phyloP scores from a whole-genome alignment of 2,113 vertebrate species.

The Phrynosoma platyrhinos region DNA sequence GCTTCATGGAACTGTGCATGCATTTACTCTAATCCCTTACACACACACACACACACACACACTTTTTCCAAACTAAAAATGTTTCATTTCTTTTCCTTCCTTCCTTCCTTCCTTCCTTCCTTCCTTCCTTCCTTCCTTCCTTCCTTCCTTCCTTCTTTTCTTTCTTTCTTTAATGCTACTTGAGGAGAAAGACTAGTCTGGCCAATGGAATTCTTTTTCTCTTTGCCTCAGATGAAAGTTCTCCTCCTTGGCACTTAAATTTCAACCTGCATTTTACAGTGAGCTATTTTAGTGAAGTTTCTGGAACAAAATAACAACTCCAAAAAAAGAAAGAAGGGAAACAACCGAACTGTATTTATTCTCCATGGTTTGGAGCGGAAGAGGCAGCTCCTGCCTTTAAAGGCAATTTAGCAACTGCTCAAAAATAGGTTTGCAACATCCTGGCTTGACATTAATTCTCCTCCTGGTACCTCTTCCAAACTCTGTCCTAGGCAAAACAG shows the following conservation, averaged over 20 bases:
- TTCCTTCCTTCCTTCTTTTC: background rate
- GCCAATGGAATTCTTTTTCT: background rate
- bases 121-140: too few species aligned
- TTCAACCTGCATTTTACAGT: slow-evolving; percentile 27
- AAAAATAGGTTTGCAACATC: background rate
- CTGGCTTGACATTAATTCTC: background rate
- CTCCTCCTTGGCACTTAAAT: background rate
- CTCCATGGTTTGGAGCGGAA: background rate
- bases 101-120: too few species aligned
- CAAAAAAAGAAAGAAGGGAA: background rate
- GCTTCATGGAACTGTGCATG: slow-evolving; percentile 21
- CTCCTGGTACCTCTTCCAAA: background rate
- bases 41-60: background rate
- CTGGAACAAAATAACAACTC: slow-evolving; percentile 19
- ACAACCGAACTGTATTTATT: background rate
- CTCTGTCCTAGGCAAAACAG: background rate
- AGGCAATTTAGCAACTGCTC: slow-evolving; percentile 39
- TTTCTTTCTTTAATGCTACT: background rate
- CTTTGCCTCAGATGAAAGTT: background rate
- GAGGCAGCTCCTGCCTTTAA: slow-evolving; percentile 65
- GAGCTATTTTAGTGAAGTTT: slow-evolving; percentile 10
- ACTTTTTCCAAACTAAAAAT: background rate
- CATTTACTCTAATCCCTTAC: slow-evolving; percentile 29
- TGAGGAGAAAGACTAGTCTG: background rate
- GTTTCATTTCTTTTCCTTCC: background rate